Conservation (phyloP, 2,888 invertebrate genomes). For the Sycophila texana region DNA sequence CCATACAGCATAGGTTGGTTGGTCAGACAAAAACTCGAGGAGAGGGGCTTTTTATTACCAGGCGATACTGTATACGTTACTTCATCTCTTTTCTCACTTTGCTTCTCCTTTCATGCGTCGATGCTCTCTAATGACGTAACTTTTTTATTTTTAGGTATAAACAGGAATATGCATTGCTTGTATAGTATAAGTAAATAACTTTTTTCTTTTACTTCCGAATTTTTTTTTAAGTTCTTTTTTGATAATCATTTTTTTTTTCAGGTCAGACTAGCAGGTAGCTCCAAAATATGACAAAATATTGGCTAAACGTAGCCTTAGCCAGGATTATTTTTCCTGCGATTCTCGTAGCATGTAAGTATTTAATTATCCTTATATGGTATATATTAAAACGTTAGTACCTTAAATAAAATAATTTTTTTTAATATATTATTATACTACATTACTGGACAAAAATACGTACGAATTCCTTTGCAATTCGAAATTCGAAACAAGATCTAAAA, state of each 20-base stretch:
- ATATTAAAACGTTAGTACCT: background rate
- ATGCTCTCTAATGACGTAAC: constrained; percentile 9
- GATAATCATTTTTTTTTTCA: constrained; percentile 57
- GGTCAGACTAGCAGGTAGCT: constrained; percentile 61
- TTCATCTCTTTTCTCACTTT: constrained; percentile 1
- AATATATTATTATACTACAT: background rate
- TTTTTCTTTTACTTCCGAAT: no score
- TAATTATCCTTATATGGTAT: background rate
- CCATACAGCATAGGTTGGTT: constrained; percentile 31
- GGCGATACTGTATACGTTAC: background rate
- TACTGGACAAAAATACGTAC: constrained; percentile 18
- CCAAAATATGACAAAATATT: constrained; percentile 75
- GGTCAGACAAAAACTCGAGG: background rate
- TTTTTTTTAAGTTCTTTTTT: no score
- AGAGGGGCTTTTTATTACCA: constrained; percentile 26
- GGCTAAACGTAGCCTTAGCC: constrained; percentile 76
- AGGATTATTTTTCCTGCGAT: constrained; percentile 77
- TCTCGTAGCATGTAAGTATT: constrained; percentile 77
- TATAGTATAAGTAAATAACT: background rate
- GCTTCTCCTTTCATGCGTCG: constrained; percentile 1
- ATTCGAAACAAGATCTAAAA: constrained; percentile 44
- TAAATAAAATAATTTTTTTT: constrained; percentile 4
- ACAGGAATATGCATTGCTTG: background rate
- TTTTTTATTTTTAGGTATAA: constrained; percentile 8
- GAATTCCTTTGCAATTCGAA: constrained; percentile 19